Evolutionary conservation across 1,140 invertebrate species (phyloP), one percentile per base, ranked within the genome.

Genomic region (Polypedilum pembai): DNA sequence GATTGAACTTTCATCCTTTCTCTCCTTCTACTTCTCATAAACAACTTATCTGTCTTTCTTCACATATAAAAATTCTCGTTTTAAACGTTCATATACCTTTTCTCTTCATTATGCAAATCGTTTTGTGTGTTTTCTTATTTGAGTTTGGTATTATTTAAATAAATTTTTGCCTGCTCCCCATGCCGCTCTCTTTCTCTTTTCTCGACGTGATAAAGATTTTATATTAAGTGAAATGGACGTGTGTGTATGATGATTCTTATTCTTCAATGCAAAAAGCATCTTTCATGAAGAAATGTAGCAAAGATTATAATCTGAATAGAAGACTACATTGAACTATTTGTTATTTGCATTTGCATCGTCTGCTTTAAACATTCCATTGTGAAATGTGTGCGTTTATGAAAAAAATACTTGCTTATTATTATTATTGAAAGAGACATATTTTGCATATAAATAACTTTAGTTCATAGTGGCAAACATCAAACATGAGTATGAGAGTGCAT

Each of bases 401-500:
- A 33, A 33, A 33, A 33, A 56, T 56, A 12, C 45, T 15, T 56
- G 45, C 45, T 56, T 12, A 56, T 56, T 56, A 56, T 33, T 33
- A 33, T 33, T 33, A 56, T n/a, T 56, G 45, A n/a, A 15, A 56
- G 12, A 56, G 45, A 56, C 45, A 56, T 56, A 56, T 56, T 56
- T 56, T 56, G 45, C 45, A 56, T 56, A 56, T 56, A 56, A 56
- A 56, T 56, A 56, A 56, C 45, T 56, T 56, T n/a, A 56, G 45
- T 56, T 56, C 5, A 33, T 33, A 33, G 45, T n/a, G 45, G 45
- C 45, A 12, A 56, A 56, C 45, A n/a, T 56, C 45, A 56, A 56
- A n/a, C n/a, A 56, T 15, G 45, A 56, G 15, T 56, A 56, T 33
- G 24, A 33, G 24, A 33, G 24, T 33, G 24, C 2, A 33, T 33